Conservation (phyloP, 2,113 vertebrate genomes). For the Solea senegalensis region DNA sequence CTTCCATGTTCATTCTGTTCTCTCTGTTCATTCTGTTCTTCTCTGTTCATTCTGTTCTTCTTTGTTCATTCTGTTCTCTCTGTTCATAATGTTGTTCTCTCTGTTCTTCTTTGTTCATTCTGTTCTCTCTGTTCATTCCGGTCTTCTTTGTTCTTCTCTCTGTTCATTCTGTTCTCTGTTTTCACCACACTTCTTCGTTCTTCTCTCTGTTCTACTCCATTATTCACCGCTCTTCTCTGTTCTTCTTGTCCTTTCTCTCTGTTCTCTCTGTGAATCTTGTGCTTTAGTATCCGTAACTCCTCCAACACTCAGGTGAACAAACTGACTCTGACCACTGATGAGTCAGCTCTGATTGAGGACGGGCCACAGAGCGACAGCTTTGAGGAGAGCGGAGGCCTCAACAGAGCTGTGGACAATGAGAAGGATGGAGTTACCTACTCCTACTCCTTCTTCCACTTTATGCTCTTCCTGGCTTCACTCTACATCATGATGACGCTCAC, state of each 20-base stretch:
- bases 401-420: slow-evolving; percentile 93
- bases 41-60: too few relatives aligned
- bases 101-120: too few relatives aligned
- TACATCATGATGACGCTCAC: slow-evolving; percentile 99
- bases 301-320: slow-evolving; percentile 96
- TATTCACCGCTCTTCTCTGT: neutral
- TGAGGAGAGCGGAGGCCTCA: slow-evolving; percentile 81
- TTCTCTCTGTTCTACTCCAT: too few relatives aligned
- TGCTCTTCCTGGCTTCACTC: slow-evolving; percentile 96
- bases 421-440: slow-evolving; percentile 96
- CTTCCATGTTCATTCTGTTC: too few relatives aligned
- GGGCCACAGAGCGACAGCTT: slow-evolving; percentile 84
- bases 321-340: slow-evolving; percentile 93
- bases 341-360: slow-evolving; percentile 95
- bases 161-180: too few relatives aligned
- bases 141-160: too few relatives aligned
- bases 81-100: too few relatives aligned
- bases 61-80: too few relatives aligned
- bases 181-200: too few relatives aligned
- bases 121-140: too few relatives aligned
- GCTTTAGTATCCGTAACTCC: slow-evolving; percentile 91
- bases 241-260: neutral
- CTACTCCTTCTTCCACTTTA: slow-evolving; percentile 99
- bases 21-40: too few relatives aligned
- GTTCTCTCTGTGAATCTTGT: neutral